Conservation (phyloP, 2,797 vertebrate species). For the Mycteria americana region DNA sequence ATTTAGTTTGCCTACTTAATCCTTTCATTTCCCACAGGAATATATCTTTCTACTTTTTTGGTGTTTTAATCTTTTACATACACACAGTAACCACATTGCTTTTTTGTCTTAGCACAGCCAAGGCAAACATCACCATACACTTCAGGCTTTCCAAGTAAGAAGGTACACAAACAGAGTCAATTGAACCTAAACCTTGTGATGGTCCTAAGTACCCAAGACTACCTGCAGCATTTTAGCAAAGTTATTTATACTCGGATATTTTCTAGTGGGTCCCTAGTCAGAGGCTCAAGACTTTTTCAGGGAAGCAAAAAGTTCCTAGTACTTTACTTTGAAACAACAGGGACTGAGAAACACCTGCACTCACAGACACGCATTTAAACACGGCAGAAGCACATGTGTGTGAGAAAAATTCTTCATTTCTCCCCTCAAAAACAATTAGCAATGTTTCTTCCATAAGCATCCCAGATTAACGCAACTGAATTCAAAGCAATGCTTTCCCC, state of each 20-base stretch:
- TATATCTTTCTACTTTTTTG: neutral
- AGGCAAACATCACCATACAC: neutral
- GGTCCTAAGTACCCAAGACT: neutral
- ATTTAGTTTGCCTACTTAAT: neutral
- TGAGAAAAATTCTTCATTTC: neutral
- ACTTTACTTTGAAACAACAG: neutral
- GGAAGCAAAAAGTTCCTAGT: neutral
- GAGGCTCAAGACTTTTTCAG: neutral
- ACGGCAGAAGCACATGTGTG: rapidly evolving
- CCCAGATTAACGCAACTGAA: neutral
- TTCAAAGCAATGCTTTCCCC: neutral
- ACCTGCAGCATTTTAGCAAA: neutral
- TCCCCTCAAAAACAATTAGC: neutral
- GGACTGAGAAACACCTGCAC: neutral
- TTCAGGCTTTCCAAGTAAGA: neutral
- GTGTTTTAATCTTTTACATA: neutral
- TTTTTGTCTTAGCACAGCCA: neutral
- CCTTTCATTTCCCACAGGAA: neutral
- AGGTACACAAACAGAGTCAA: neutral
- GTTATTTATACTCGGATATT: neutral
- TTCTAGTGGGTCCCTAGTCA: neutral
- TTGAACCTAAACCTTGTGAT: neutral
- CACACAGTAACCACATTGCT: neutral
- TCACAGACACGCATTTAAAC: neutral
- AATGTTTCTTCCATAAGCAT: neutral